Percentiles rank a stretch among this genome's conserved stretches.
phyloP scores from a whole-genome alignment of 2,113 vertebrate species.

The Nanger granti region DNA sequence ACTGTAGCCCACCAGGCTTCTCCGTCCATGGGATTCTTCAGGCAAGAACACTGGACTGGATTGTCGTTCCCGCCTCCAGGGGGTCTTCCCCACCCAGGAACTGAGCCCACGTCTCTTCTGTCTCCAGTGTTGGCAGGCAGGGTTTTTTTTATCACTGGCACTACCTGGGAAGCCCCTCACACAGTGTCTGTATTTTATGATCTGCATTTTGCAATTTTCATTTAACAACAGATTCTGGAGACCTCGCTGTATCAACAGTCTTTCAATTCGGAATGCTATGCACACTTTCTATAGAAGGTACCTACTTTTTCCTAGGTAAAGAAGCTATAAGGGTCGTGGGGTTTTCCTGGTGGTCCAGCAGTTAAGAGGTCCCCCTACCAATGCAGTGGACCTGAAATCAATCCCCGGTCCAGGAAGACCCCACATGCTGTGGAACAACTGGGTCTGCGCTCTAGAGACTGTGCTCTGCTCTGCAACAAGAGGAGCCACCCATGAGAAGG shows the following conservation, averaged over 20 bases:
- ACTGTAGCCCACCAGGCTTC: not conserved
- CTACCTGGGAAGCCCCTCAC: not conserved
- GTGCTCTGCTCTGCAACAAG: not conserved
- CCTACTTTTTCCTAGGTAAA: not conserved
- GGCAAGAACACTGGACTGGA: not conserved
- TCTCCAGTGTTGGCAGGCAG: not conserved
- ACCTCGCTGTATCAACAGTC: not conserved
- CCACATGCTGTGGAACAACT: accelerated
- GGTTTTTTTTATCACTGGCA: not conserved
- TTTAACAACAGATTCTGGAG: not conserved
- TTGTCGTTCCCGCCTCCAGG: not conserved
- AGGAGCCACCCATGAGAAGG: not conserved
- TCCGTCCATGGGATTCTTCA: not conserved
- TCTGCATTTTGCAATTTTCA: not conserved
- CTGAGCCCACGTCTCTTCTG: not conserved
- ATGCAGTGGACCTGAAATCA: not conserved
- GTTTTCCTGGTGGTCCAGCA: not conserved
- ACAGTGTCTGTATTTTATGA: not conserved
- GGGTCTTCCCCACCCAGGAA: not conserved
- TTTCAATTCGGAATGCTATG: not conserved
- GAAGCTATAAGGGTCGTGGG: not conserved
- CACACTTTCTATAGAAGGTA: not conserved
- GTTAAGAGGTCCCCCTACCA: not conserved
- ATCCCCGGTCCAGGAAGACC: not conserved
- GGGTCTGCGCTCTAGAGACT: not conserved